Percentiles rank a stretch among this genome's conserved stretches.
Conservation (phyloP, 2,797 vertebrate genomes). For the Neomorphus geoffroyi region DNA sequence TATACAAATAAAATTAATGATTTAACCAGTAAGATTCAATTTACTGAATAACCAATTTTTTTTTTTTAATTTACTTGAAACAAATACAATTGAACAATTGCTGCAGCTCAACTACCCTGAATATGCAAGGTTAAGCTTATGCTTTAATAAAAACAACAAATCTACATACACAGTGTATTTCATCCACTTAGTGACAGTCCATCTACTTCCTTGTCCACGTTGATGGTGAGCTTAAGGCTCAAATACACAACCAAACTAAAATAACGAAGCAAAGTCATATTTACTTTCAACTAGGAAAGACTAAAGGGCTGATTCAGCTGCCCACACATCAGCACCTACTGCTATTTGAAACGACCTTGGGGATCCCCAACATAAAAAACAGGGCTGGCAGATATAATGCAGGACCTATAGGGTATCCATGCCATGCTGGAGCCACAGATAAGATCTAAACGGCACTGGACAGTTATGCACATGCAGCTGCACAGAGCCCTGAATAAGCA, state of each 20-base stretch:
- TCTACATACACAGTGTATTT: not conserved
- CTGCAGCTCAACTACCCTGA: not conserved
- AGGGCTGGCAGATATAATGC: not conserved
- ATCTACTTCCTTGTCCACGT: not conserved
- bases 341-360: not conserved
- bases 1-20: not conserved
- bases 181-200: not conserved
- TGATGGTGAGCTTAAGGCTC: not conserved
- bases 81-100: not conserved
- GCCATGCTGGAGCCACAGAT: not conserved
- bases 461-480: not conserved
- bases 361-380: rapidly evolving
- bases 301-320: not conserved
- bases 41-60: not conserved
- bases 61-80: not conserved
- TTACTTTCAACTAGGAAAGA: not conserved
- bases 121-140: not conserved
- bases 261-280: not conserved
- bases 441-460: not conserved
- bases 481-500: not conserved
- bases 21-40: not conserved
- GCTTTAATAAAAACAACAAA: not conserved
- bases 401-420: not conserved
- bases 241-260: not conserved
- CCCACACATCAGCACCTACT: not conserved